Base-by-base conservation (phyloP, 2,888 invertebrate species). In the Chloroclysta siterata region DNA sequence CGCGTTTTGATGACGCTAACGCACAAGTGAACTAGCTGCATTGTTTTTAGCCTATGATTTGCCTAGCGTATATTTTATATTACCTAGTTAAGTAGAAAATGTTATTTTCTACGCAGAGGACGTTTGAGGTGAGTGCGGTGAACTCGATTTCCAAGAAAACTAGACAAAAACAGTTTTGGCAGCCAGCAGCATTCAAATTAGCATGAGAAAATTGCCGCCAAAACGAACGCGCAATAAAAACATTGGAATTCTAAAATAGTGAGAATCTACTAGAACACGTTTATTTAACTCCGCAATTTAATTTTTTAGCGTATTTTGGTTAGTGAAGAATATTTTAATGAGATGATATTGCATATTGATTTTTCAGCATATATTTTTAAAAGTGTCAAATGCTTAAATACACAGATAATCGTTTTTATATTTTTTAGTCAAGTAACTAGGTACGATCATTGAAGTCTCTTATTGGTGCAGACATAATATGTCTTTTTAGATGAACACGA, bases 131-230 rank as follows among this genome's bases (percentile, higher is more conserved):
- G 83, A 82, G 88, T 78, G 75, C 85, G 78, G 53, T 82, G 86
- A 88, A 85, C 87, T 76, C 67, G 13, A 52, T 73, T 83, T 87
- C 85, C 77, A 60, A 79, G 84, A 88, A 88, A 78, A 80, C 80
- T 85, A 87, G 85, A 85, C 81, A 80, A 84, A 79, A 81, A 81
- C 84, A 80, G 65, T 78, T 84, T 90, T 89, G 89, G 90, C 89
- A 89, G 80, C 79, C 77, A 73, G 78, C 80, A 78, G 78, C 80
- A 78, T 77, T 81, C 69, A 79, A 87, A 87, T 89, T 88, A 87
- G 85, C 82, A 80, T 79, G 77, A 76, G 81, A 80, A 81, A 79
- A 78, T 75, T 74, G 66, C 60, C 63, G 60, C 66, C 61, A 63
- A 67, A 66, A 65, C 22, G 33, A 48, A 61, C 41, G 33, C 55